Evolutionary conservation across 2,888 invertebrate species (phyloP).

Genomic region (Parthenolecanium corni): DNA sequence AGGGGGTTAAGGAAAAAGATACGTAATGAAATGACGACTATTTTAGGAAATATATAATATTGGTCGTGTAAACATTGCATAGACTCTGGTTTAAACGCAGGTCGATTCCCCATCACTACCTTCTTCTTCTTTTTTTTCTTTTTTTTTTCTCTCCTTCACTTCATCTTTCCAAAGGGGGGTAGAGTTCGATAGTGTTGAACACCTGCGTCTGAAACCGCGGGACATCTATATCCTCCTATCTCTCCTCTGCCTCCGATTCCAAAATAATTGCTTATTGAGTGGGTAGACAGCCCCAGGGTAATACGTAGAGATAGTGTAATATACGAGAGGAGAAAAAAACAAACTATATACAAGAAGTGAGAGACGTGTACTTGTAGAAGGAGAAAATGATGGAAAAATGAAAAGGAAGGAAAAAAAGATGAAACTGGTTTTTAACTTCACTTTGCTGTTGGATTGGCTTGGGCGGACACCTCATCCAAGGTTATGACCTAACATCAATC

Average conservation of each 20-base stretch:
- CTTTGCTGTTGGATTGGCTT: conserved; percentile 18
- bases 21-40: conserved; percentile 26
- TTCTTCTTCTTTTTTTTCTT: conserved; percentile 1
- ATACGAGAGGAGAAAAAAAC: conserved; percentile 3
- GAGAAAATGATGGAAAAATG: not conserved
- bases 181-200: conserved; percentile 26
- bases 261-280: conserved; percentile 27
- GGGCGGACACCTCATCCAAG: conserved; percentile 27
- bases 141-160: too few species aligned
- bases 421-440: conserved; percentile 23
- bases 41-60: conserved; percentile 26
- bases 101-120: conserved; percentile 18
- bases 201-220: conserved; percentile 26
- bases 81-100: conserved; percentile 15
- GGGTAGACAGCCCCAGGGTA: conserved; percentile 24
- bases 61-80: conserved; percentile 25
- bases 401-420: not conserved
- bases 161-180: not conserved
- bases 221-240: conserved; percentile 27
- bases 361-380: not conserved
- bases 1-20: conserved; percentile 3
- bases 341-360: not conserved
- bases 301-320: conserved; percentile 17
- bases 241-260: conserved; percentile 20
- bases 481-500: conserved; percentile 26